Percentiles rank a stretch among this genome's conserved stretches.
Evolutionary conservation across 1,140 invertebrate species (phyloP).

Genomic region (Drosophila auraria): DNA sequence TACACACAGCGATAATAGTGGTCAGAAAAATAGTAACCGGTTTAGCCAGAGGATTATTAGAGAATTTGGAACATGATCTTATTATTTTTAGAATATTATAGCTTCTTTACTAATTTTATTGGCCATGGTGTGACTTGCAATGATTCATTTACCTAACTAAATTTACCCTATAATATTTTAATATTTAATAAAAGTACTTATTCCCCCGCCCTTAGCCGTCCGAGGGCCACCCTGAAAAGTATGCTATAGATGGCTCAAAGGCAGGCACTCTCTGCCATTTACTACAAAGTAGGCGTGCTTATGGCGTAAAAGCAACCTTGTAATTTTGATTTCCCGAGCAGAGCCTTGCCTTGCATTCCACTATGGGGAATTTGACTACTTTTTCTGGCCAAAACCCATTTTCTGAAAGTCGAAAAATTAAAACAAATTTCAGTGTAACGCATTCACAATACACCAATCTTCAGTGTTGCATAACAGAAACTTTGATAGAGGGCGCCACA

Average conservation of each 20-base stretch:
- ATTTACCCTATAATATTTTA: neutral
- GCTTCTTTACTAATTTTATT: neutral
- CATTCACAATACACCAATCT: too few relatives aligned
- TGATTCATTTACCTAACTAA: neutral
- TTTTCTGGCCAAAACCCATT: too few relatives aligned
- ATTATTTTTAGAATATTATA: neutral
- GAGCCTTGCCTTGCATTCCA: slow-evolving; percentile 12
- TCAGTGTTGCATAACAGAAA: too few relatives aligned
- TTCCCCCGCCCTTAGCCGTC: neutral
- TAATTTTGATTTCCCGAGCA: slow-evolving; percentile 15
- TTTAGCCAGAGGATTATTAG: neutral
- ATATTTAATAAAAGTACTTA: neutral
- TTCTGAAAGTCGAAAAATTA: too few relatives aligned
- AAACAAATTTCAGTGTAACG: too few relatives aligned
- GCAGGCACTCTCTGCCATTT: slow-evolving; percentile 12
- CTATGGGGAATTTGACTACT: too few relatives aligned
- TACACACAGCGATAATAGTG: neutral
- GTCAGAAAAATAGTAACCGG: neutral
- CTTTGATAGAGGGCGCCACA: too few relatives aligned
- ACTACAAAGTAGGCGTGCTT: slow-evolving; percentile 20
- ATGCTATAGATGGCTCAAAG: slow-evolving; percentile 17
- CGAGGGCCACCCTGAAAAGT: slow-evolving; percentile 12
- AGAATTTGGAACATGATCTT: neutral
- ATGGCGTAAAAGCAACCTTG: slow-evolving; percentile 34
- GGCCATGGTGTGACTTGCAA: fast-evolving